A percentile compares a stretch with the other conserved stretches of the same genome.
These are phyloP conservation scores for Okamejei kenojei DNA, from an alignment of 2,797 vertebrate species.

Conservation along the genomic window DNA sequence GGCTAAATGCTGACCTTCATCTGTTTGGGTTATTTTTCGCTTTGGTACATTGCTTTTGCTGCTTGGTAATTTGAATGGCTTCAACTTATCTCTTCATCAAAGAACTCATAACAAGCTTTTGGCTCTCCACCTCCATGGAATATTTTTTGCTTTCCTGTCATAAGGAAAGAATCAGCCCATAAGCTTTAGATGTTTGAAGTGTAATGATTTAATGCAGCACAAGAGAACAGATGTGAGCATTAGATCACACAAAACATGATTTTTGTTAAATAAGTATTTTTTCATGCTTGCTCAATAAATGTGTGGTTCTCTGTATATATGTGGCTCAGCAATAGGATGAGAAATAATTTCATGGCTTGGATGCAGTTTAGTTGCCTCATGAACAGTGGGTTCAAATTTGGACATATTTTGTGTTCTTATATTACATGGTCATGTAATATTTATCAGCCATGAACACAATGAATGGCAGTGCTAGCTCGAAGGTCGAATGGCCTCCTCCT, in stretches of 20 bases:
- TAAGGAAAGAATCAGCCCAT: conserved; percentile 11
- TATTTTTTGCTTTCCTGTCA: conserved; percentile 27
- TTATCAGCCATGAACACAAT: too few relatives aligned
- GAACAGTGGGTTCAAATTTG: background rate
- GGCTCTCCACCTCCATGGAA: background rate
- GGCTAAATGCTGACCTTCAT: conserved; percentile 16
- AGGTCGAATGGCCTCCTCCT: too few relatives aligned
- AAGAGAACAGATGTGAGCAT: background rate
- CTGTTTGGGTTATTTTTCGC: conserved; percentile 24
- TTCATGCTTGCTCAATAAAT: background rate
- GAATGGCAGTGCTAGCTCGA: too few relatives aligned
- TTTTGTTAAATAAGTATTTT: background rate
- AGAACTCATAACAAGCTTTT: conserved; percentile 3
- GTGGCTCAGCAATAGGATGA: background rate
- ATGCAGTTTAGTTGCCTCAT: background rate
- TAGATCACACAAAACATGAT: background rate
- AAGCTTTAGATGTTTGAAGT: conserved; percentile 9
- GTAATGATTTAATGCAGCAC: background rate
- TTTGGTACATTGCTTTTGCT: background rate
- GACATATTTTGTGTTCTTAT: too few relatives aligned
- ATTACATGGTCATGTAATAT: too few relatives aligned
- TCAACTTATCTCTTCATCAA: conserved; percentile 23
- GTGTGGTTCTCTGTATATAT: background rate
- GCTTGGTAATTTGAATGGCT: conserved; percentile 13
- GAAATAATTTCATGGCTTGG: background rate